Base-by-base conservation (phyloP, 2,888 invertebrate species). In the Calameuta filiformis region DNA sequence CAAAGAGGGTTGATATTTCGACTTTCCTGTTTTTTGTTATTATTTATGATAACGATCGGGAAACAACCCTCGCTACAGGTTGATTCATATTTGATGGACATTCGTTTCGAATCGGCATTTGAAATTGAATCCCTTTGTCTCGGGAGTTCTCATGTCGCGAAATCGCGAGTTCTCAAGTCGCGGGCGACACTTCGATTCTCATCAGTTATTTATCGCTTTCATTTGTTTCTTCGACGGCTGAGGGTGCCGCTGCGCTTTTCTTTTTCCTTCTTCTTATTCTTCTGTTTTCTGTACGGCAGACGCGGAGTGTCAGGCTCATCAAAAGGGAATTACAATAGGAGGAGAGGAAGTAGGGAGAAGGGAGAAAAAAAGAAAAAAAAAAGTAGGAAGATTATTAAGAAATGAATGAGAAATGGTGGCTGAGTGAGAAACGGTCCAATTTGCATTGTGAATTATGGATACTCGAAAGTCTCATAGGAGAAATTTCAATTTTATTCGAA, bases 171-270 rank as follows among this genome's bases (percentile, higher is more conserved):
- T 40, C 15, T 15, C 35, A 11, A 35, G 35, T 35, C 34, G 31
- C 68, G 37, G 75, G 34, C 30, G n/a, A 35, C 75, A 82, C 82
- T 85, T 85, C 82, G 81, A 86, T 87, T 86, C 87, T 85, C 91
- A 88, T 91, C 90, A 87, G 90, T 91, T 91, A 91, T 91, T 91
- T 91, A 91, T 90, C 81, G 86, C 79, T 87, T 87, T 88, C 87
- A 88, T 87, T 87, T 87, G 81, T 87, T 81, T 81, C 82, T 79
- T 78, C 75, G 75, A 75, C 74, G 40, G 73, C 68, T 0, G n/a
- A 35, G 40, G 68, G 73, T 56, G 15, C 74, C 74, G 56, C 4
- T 75, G 71, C 73, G 78, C 74, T 75, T 81, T 40, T 81, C 79
- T 77, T 81, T 81, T 84, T 82, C 79, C 82, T 81, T 35, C 79